Conservation (phyloP, 2,797 vertebrate genomes). For the Rhynchonycteris naso region DNA sequence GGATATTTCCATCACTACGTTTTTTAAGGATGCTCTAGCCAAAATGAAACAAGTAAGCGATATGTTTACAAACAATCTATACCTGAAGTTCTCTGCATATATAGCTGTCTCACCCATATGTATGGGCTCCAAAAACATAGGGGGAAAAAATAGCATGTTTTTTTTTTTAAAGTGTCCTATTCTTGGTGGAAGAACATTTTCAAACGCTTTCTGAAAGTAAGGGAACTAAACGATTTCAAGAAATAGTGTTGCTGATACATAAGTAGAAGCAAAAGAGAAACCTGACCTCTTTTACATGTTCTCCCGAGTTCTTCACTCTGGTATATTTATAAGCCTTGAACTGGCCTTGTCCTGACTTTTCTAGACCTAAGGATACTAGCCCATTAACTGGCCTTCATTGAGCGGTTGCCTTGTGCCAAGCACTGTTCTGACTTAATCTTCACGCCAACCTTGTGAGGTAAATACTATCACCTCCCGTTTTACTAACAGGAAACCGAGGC, state of each 20-base stretch:
- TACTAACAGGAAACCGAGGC: background rate
- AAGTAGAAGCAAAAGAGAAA: background rate
- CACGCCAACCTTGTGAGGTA: background rate
- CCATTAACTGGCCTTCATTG: background rate
- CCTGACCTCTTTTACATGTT: background rate
- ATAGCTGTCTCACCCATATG: background rate
- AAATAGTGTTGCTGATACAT: background rate
- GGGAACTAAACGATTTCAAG: background rate
- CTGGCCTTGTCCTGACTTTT: background rate
- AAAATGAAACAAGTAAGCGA: slow-evolving; percentile 17
- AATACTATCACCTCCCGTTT: background rate
- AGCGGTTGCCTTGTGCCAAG: background rate
- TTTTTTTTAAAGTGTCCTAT: background rate
- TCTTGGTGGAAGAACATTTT: background rate
- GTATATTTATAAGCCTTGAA: background rate
- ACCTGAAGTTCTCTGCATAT: background rate
- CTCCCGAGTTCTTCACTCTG: background rate
- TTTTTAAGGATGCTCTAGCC: background rate
- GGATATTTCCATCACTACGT: background rate
- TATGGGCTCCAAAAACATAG: background rate
- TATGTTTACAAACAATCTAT: background rate
- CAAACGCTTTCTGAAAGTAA: slow-evolving; percentile 17
- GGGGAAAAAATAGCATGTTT: background rate
- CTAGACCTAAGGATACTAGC: background rate
- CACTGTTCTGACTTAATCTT: background rate